Base-by-base conservation (phyloP, 92 coral and sea anemone genomes). In the Porites cylindrica region DNA sequence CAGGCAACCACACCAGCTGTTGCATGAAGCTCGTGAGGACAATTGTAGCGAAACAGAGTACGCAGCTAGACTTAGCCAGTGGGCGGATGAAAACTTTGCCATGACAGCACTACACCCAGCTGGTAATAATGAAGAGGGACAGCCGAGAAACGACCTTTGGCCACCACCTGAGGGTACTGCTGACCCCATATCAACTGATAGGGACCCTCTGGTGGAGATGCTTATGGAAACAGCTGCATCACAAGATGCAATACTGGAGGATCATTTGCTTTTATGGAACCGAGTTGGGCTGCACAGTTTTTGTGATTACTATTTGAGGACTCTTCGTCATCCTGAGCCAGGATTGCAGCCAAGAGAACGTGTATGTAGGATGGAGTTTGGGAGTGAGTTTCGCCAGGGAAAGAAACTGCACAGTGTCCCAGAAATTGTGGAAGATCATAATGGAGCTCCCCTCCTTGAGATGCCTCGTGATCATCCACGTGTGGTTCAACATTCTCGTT, bases 131-230 rank as follows among this genome's bases (percentile, higher is more conserved):
- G 91, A 82, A 47, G 54, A 88, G 8, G 91, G 84, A 70, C 20
- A 88, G 64, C 79, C 91, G 68, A 66, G 80, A 53, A 88, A 82
- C 24, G 88, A 82, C 47, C 61, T 64, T 62, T 87, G 91, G 91
- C 87, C 86, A 12, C 87, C 86, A 63, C 91, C 91, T 16, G 91
- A 87, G 82, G 83, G 74, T 58, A 26, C 88, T 53, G 88, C 88
- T 47, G 88, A 88, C 18, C 88, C 88, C 1, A 52, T 75, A 75
- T 56, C 84, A 56, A 61, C 53, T 67, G 79, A 82, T 26, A 51
- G 56, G 51, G 92, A 88, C 83, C 92, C 92, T 24, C 52, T 88
- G 70, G 79, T 88, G 14, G 82, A 83, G 84, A 82, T 88, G 88
- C 85, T 88, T 75, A 88, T 88, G 91, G 88, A 88, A 74, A 86